Conservation (phyloP, 2,888 invertebrate species). For the Lottia gigantea region DNA sequence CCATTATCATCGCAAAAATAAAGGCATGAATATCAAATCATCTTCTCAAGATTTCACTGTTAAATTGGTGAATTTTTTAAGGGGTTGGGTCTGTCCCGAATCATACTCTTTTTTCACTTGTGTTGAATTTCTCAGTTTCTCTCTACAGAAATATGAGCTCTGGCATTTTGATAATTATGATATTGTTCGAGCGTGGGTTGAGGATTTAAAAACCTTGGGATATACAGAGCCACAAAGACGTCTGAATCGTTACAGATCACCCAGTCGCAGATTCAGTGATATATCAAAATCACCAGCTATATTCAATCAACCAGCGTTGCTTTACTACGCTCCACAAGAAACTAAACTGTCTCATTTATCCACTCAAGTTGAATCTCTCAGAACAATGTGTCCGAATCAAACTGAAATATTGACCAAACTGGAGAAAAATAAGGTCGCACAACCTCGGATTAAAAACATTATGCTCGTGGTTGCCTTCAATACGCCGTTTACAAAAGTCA, state of each 20-base stretch:
- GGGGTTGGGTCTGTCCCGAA: slow-evolving; percentile 37
- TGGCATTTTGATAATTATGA: neutral
- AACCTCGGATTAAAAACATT: neutral
- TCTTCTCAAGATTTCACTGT: slow-evolving; percentile 41
- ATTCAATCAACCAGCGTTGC: neutral
- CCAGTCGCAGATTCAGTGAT: neutral
- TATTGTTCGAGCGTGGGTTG: neutral
- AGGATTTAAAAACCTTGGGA: neutral
- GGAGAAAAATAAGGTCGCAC: too few relatives aligned
- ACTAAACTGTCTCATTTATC: too few relatives aligned
- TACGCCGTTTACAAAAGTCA: neutral
- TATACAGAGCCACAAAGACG: neutral
- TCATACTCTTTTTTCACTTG: neutral
- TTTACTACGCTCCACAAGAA: too few relatives aligned
- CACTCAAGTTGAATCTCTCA: too few relatives aligned
- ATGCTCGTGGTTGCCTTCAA: neutral
- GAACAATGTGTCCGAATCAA: too few relatives aligned
- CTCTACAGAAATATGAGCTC: neutral
- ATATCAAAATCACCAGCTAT: neutral
- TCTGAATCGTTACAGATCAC: too few relatives aligned
- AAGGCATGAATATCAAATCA: slow-evolving; percentile 36
- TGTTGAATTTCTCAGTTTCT: neutral
- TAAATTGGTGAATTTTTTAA: slow-evolving; percentile 35
- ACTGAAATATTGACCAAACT: too few relatives aligned
- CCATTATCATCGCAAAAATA: slow-evolving; percentile 39